A percentile compares a stretch with the other conserved stretches of the same genome.
Evolutionary conservation across 2,888 invertebrate species (phyloP).

Genomic region (Epinotia ramella): DNA sequence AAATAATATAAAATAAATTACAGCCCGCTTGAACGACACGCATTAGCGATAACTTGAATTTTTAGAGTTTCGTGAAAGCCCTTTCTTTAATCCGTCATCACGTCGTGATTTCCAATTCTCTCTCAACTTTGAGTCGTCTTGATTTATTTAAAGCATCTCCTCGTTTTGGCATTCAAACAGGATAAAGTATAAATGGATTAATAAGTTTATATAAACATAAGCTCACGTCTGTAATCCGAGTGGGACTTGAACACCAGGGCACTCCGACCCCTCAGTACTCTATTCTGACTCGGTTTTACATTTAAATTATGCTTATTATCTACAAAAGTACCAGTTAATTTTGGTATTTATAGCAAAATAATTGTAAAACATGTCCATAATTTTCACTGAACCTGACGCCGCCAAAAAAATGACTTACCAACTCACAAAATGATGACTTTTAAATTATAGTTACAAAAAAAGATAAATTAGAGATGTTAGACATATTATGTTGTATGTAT

Average conservation of each 20-base stretch:
- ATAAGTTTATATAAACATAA: slow-evolving; percentile 28
- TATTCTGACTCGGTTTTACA: background rate
- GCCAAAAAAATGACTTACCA: too few relatives aligned
- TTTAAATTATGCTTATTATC: background rate
- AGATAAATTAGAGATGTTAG: too few relatives aligned
- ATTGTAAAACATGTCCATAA: background rate
- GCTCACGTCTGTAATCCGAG: background rate
- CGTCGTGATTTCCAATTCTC: slow-evolving; percentile 31
- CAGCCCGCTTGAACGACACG: slow-evolving; percentile 6
- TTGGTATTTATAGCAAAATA: background rate
- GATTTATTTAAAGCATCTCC: slow-evolving; percentile 35
- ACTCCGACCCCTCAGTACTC: background rate
- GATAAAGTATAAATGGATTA: slow-evolving; percentile 23
- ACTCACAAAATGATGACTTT: too few relatives aligned
- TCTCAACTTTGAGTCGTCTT: slow-evolving; percentile 30
- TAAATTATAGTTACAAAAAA: background rate
- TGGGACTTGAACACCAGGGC: background rate
- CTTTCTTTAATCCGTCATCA: slow-evolving; percentile 34
- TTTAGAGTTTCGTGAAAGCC: slow-evolving; percentile 20
- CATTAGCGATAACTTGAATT: slow-evolving; percentile 24
- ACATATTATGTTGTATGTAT: too few relatives aligned
- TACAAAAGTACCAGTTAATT: background rate
- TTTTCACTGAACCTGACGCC: too few relatives aligned
- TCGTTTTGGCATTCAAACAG: background rate
- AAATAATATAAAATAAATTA: background rate